Base-by-base conservation (phyloP, 2,797 vertebrate genomes). In the Leptatherina wallacei region DNA sequence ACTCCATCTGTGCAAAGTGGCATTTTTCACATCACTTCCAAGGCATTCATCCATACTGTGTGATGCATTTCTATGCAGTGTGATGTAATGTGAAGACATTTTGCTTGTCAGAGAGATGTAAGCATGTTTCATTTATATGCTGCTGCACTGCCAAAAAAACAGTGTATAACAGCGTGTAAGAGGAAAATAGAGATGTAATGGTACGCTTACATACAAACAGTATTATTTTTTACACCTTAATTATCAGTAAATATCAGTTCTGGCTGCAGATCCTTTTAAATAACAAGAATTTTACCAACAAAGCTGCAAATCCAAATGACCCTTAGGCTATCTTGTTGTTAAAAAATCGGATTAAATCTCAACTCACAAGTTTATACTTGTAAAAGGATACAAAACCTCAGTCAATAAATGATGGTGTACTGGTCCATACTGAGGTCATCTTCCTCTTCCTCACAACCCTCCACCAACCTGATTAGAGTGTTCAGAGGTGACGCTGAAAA, bases 361-460 rank as follows among this genome's bases (percentile, higher is more conserved):
- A 7, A 35, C 16, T 69, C 74, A 10, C 54, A 47, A 20, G 30
- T 62, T 84, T 71, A n/a, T n/a, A n/a, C n/a, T n/a, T n/a, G n/a
- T n/a, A n/a, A 40, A 68, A 77, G 20, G 38, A 78, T 64, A 61
- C 59, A 74, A 35, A 8, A 60, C 75, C 63, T 62, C 69, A 76
- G 81, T 84, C 69, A 78, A 18, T 30, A 35, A 5, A 27, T 58
- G 67, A 73, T 63, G 6, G 4, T 61, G 7, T 42, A 8, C 10
- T 35, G 36, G 6, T 47, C 13, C 42, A 3, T 7, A 22, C 33
- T 2, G 10, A 66, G 60, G 58, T 29, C 76, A 60, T 54, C 54
- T 12, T 77, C 77, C 64, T 55, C 61, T 9, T 73, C 71, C 69
- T 77, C 75, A 8, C 59, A 18, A 57, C 73, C 66, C 47, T 78